Conservation (phyloP, 2,113 vertebrate species). For the Seriola rivoliana region DNA sequence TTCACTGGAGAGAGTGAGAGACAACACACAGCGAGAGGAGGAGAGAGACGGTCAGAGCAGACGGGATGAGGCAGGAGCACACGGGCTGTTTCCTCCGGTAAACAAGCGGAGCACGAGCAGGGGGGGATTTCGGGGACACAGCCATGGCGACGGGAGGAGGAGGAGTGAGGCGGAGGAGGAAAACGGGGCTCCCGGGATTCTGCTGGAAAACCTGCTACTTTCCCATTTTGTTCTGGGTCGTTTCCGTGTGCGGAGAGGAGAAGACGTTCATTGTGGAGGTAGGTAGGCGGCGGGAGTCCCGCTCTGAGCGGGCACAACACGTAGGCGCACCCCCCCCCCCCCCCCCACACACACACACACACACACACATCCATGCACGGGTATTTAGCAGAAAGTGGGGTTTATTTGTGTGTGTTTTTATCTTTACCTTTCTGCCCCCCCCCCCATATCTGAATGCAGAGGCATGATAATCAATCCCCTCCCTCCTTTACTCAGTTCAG, state of each 20-base stretch:
- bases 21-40: not conserved
- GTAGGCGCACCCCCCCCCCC: no score
- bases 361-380: not conserved
- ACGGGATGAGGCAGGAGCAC: conserved; percentile 57
- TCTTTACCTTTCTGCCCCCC: not conserved
- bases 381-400: not conserved
- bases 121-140: conserved; percentile 69
- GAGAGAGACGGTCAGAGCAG: not conserved
- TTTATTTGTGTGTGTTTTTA: not conserved
- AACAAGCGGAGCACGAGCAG: conserved; percentile 70
- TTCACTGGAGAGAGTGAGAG: conserved; percentile 19
- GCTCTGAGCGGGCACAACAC: no score
- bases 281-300: conserved; percentile 7
- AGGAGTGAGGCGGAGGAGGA: conserved; percentile 77
- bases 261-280: conserved; percentile 87
- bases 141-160: conserved; percentile 78
- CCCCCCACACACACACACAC: not conserved
- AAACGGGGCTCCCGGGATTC: conserved; percentile 77
- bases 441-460: not conserved
- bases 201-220: conserved; percentile 86
- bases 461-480: not conserved
- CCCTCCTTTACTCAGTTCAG: not conserved
- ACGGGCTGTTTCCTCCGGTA: conserved; percentile 55
- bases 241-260: conserved; percentile 84
- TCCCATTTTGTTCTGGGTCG: conserved; percentile 83